phyloP scores from a whole-genome alignment of 2,113 vertebrate species.

The Lepisosteus osseus region DNA sequence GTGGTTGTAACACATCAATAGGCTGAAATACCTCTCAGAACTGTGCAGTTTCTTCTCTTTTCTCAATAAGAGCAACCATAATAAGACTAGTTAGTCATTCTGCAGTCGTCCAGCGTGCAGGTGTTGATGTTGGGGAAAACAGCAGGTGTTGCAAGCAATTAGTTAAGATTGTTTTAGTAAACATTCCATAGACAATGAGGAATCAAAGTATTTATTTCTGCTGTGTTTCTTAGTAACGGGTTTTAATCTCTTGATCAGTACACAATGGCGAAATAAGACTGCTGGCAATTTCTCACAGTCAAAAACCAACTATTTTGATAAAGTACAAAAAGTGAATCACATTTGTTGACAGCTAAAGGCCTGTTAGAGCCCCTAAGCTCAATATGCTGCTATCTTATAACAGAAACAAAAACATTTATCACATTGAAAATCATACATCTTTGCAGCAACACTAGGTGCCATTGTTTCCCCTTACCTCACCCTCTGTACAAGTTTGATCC shows the following conservation, averaged over 20 bases:
- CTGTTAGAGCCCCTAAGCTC: slow-evolving; percentile 26
- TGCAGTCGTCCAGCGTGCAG: too few relatives aligned
- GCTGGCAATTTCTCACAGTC: slow-evolving; percentile 12
- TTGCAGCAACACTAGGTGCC: slow-evolving; percentile 39
- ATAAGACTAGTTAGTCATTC: too few relatives aligned
- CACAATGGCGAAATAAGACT: background rate
- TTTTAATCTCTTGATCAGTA: slow-evolving; percentile 21
- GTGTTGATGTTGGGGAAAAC: too few relatives aligned
- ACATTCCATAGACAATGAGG: background rate
- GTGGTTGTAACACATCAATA: too few relatives aligned
- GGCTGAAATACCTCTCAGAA: too few relatives aligned
- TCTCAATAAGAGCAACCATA: too few relatives aligned
- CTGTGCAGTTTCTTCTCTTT: too few relatives aligned
- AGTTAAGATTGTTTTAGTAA: too few relatives aligned
- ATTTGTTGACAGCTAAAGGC: slow-evolving; percentile 34
- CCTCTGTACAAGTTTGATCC: slow-evolving; percentile 22
- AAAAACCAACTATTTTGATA: slow-evolving; percentile 29
- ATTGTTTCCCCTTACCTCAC: slow-evolving; percentile 40
- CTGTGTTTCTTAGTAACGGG: slow-evolving; percentile 43
- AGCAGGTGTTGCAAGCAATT: too few relatives aligned
- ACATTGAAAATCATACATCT: slow-evolving; percentile 31
- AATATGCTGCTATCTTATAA: slow-evolving; percentile 26
- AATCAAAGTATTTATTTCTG: slow-evolving; percentile 4
- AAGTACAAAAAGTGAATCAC: slow-evolving; percentile 30
- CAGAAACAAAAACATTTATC: slow-evolving; percentile 31